A percentile compares a stretch with the other conserved stretches of the same genome.
Conservation (phyloP, 2,797 vertebrate genomes). For the Silurus lanzhouensis region DNA sequence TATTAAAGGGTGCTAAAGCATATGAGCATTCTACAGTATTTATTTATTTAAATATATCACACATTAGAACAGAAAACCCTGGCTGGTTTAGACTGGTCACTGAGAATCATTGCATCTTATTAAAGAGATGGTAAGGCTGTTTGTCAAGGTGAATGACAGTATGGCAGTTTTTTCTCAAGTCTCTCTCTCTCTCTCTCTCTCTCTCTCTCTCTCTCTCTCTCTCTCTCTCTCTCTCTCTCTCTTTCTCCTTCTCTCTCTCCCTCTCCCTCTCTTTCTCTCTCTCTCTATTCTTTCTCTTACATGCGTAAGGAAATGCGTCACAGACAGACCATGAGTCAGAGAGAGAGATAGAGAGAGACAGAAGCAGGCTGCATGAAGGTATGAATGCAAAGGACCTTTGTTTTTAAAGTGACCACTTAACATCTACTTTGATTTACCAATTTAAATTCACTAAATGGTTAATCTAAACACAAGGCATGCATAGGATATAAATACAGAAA, state of each 20-base stretch:
- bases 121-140: constrained; percentile 14
- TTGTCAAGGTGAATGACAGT: constrained; percentile 18
- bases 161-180: not conserved
- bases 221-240: not conserved
- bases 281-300: not conserved
- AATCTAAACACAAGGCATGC: not conserved
- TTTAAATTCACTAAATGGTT: not conserved
- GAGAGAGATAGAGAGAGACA: not conserved
- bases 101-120: constrained; percentile 2
- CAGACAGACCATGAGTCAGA: constrained; percentile 48
- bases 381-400: constrained; percentile 7
- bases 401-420: not conserved
- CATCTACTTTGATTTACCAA: too few species aligned
- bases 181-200: constrained; percentile 19
- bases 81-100: not conserved
- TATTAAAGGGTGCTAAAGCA: not conserved
- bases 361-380: not conserved
- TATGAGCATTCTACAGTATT: not conserved
- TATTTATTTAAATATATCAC: not conserved
- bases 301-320: constrained; percentile 35
- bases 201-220: constrained; percentile 16
- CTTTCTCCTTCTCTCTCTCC: not conserved
- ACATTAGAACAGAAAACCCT: not conserved
- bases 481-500: not conserved
- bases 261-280: constrained; percentile 13